Evolutionary conservation across 2,113 vertebrate genomes (phyloP), one percentile per base, ranked within the genome.

Genomic region (Phoxinus phoxinus): DNA sequence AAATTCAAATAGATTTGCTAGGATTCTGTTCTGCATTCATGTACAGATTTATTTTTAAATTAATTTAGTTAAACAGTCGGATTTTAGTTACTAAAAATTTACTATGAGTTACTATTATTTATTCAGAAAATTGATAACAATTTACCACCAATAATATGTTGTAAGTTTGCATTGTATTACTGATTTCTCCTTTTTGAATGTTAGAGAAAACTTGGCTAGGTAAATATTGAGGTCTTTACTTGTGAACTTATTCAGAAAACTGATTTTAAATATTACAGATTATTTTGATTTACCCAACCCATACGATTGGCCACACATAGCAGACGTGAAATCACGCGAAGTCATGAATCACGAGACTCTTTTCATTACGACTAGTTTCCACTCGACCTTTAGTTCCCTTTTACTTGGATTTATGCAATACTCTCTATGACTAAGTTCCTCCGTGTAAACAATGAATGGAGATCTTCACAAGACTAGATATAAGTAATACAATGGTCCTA

Each of bases 321-420:
- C 10, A 44, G 71, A 5, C 44, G 37, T n/a, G 21, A 44, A 44
- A 73, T 73, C 1, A 44, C 11, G 5, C 11, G 2, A 67, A 4
- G 6, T 53, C 25, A 69, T 23, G 8, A 32, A 44, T 51, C 80
- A 81, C 7, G 6, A 51, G 80, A 81, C 44, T 51, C 4, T 32
- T n/a, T 30, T 37, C 12, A 61, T 30, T 21, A 9, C 1, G 6
- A 7, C 4, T 48, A 32, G 44, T 81, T 81, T 81, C 80, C 61
- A 69, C 17, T 51, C 15, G 79, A 81, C 37, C 79, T 10, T 81
- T 81, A 2, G 4, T 81, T 65, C 8, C 61, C 30, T 56, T 56
- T 56, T 17, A 27, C 72, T 48, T 74, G 9, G 21, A 21, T 23
- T 80, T 81, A 27, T 44, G 59, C 23, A 61, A 65, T 19, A 48